Percentiles rank a stretch among this genome's conserved stretches.
These are phyloP conservation scores for Cerastis rubricosa DNA, from an alignment of 2,888 invertebrate species.

Conservation along the genomic window DNA sequence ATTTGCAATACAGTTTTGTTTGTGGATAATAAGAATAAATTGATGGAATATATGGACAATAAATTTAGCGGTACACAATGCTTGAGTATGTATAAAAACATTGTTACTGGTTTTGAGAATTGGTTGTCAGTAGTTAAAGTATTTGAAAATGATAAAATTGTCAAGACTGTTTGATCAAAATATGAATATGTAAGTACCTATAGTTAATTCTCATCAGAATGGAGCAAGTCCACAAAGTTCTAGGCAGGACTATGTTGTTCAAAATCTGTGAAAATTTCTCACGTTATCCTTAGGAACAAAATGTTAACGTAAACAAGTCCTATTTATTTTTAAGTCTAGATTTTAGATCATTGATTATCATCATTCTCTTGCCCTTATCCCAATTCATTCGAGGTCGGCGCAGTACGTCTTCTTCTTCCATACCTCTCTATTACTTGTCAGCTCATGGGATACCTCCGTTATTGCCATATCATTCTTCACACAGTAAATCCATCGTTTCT, in stretches of 20 bases:
- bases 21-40: constrained; percentile 41
- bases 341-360: neutral
- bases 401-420: too few species aligned
- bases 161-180: neutral
- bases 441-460: too few species aligned
- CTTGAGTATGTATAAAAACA: constrained; percentile 36
- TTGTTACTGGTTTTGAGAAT: constrained; percentile 53
- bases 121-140: constrained; percentile 35
- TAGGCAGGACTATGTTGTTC: neutral
- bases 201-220: too few species aligned
- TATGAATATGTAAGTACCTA: too few species aligned
- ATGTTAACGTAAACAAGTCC: neutral
- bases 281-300: neutral
- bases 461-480: too few species aligned
- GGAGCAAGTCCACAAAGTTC: neutral
- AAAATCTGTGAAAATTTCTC: neutral
- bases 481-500: too few species aligned
- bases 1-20: constrained; percentile 67
- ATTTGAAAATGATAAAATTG: neutral
- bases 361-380: too few species aligned
- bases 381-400: too few species aligned
- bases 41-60: constrained; percentile 48
- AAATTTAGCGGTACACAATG: constrained; percentile 19
- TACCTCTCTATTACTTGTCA: too few species aligned
- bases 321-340: neutral